Evolutionary conservation across 2,113 vertebrate species (phyloP), one percentile per base, ranked within the genome.

Genomic region (Oreocharis arfaki): DNA sequence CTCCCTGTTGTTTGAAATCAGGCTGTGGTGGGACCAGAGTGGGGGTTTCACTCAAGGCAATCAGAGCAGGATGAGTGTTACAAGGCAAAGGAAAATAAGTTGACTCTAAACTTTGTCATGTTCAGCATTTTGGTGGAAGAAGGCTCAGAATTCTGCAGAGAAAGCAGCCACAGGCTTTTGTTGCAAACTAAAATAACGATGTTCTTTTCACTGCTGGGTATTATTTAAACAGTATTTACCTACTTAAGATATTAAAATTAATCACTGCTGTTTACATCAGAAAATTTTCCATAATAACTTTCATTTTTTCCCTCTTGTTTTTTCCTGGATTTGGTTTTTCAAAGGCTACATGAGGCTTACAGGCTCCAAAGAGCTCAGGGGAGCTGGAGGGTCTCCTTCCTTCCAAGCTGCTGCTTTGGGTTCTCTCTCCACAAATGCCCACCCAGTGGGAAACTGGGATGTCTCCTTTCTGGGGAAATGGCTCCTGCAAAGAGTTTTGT

Each of bases 371-470:
- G 46, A 52, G 41, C 68, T 84, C 52, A 8, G 27, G 26, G 50
- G 20, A 82, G n/a, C 30, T 60, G 30, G 39, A 52, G 3, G 5
- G 1, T 71, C n/a, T 68, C 42, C 52, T 50, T 52, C 50, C 32
- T 73, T 71, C 71, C 64, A 79, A 91, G 24, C 49, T 44, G 4
- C 77, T 65, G 37, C n/a, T 87, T 42, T 30, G 46, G 14, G 13
- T 32, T 92, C 20, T 5, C 13, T 12, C 8, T 41, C 69, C 52
- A 6, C 9, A 42, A 50, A 61, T 65, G 23, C 42, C 30, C 8
- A 4, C 22, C 27, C 56, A 20, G 5, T 0, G 8, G 64, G 64
- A 59, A 46, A 16, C 9, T 60, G 0, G 9, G 50, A 22, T 28
- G 37, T n/a, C 28, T 47, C 71, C 71, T 41, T 57, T 26, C 10